phyloP scores from a whole-genome alignment of 2,113 vertebrate genomes.

The Capreolus pygargus region DNA sequence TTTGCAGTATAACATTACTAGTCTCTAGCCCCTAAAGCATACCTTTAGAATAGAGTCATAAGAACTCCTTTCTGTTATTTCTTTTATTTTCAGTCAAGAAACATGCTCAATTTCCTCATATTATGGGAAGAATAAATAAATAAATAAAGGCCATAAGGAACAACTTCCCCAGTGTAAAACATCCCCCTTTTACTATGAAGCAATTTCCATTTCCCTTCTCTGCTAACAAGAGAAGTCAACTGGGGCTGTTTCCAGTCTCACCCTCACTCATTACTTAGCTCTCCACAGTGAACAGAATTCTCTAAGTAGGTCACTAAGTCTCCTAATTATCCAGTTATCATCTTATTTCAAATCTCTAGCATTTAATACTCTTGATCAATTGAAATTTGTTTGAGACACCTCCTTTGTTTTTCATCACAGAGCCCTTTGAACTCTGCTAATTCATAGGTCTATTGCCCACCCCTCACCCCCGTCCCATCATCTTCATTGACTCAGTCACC shows the following conservation, averaged over 20 bases:
- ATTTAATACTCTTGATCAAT: not conserved
- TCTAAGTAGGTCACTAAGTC: not conserved
- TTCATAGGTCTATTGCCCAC: not conserved
- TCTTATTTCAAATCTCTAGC: not conserved
- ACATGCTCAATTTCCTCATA: not conserved
- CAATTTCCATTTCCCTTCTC: not conserved
- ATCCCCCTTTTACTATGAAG: not conserved
- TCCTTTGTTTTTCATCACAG: not conserved
- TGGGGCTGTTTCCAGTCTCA: not conserved
- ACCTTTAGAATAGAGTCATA: not conserved
- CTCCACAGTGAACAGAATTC: not conserved
- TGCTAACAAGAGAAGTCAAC: not conserved
- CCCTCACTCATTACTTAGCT: not conserved
- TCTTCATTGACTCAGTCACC: not conserved
- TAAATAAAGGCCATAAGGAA: not conserved
- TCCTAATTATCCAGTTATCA: not conserved
- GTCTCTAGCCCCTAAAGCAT: not conserved
- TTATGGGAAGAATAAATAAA: not conserved
- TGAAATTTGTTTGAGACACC: not conserved
- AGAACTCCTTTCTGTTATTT: not conserved
- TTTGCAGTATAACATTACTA: not conserved
- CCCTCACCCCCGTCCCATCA: rapidly evolving
- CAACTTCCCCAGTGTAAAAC: not conserved
- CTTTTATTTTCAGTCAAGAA: not conserved
- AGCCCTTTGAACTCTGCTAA: not conserved